Conservation (phyloP, 2,888 invertebrate species). For the Ormyrus nitidulus region DNA sequence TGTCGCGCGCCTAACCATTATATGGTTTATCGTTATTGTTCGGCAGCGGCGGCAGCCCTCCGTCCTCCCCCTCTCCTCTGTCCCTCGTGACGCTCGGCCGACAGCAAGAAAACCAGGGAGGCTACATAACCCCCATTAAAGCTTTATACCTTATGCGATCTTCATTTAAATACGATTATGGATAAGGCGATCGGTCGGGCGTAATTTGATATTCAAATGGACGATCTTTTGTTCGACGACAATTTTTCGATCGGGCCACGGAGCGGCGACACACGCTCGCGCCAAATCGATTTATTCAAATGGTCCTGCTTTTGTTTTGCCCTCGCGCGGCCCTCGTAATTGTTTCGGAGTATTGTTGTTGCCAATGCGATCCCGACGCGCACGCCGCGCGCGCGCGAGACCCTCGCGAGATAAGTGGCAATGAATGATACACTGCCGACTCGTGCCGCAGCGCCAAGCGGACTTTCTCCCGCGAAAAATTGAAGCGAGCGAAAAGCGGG, state of each 20-base stretch:
- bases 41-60: slow-evolving; percentile 60
- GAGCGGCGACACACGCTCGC: slow-evolving; percentile 16
- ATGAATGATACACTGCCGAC: slow-evolving; percentile 48
- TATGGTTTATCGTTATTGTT: slow-evolving; percentile 73
- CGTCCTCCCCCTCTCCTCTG: neutral
- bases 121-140: slow-evolving; percentile 68
- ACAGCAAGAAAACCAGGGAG: too few species aligned
- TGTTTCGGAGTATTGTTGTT: slow-evolving; percentile 3
- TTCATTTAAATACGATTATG: slow-evolving; percentile 75
- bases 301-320: slow-evolving; percentile 38
- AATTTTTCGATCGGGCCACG: slow-evolving; percentile 66
- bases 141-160: slow-evolving; percentile 71
- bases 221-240: slow-evolving; percentile 71
- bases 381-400: neutral
- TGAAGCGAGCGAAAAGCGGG: neutral
- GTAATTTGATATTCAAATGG: slow-evolving; percentile 74
- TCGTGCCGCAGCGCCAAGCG: slow-evolving; percentile 15
- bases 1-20: slow-evolving; percentile 71
- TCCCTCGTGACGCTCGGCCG: neutral
- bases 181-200: slow-evolving; percentile 67
- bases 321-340: slow-evolving; percentile 26
- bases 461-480: neutral
- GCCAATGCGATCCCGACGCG: slow-evolving; percentile 9
- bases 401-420: slow-evolving; percentile 29
- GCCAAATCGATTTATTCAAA: slow-evolving; percentile 58